Base-by-base conservation (phyloP, 2,888 invertebrate species). In the Lasioglossum figueresi region DNA sequence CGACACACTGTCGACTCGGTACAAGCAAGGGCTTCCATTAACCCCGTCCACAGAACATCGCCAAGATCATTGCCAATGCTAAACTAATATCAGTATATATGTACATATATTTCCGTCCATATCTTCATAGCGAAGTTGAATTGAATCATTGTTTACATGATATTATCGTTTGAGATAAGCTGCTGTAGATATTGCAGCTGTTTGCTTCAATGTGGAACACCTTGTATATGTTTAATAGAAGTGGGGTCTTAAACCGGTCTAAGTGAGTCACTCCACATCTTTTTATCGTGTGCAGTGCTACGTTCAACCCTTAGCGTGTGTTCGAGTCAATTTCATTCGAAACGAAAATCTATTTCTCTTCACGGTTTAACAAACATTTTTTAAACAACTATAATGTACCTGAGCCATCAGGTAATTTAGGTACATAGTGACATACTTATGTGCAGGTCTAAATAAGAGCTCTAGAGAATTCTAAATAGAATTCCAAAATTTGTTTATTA, bases 201-300 rank as follows among this genome's bases (percentile, higher is more conserved):
- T 59, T 27, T 16, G 59, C 27, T 34, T 8, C 66, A 19, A 19
- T 3, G 16, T 10, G 19, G 66, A 34, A 34, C 66, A 66, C 66
- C 34, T 10, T 66, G 34, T 66, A 66, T 66, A 34, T 8, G 23
- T 43, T 19, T 63, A 31, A 34, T 27, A 14, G 43, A 45, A 12
- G 48, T 48, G 8, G 37, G 34, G 66, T n/a, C 34, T 66, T 66
- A 40, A 76, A 66, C 66, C n/a, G 31, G 37, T 23, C 34, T 34
- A 45, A 48, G 37, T 68, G 48, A 76, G 16, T 76, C 66, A 45
- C 76, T 37, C 76, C 31, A 23, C 66, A 66, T 48, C 48, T 48
- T 76, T 45, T 45, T 68, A 48, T 31, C 45, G 45, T 37, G 48
- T 14, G n/a, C n/a, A 31, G 66, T n/a, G 48, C 66, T 76, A 12